Conservation (phyloP, 2,888 invertebrate genomes). For the Apodemia zela region DNA sequence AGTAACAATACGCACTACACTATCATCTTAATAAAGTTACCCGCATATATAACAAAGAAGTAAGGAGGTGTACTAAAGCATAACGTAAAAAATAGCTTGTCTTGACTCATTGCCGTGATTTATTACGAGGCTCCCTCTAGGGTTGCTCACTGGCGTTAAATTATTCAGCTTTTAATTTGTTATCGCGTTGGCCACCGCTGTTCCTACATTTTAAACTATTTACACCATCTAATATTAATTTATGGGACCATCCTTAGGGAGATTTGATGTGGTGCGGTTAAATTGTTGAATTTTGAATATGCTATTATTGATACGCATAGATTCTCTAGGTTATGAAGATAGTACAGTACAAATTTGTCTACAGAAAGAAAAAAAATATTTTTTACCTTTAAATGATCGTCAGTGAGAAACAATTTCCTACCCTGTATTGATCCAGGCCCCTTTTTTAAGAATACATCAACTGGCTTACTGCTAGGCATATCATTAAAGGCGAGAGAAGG, state of each 20-base stretch:
- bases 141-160: conserved; percentile 63
- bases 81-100: conserved; percentile 67
- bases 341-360: neutral
- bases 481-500: no score
- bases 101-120: conserved; percentile 67
- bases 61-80: conserved; percentile 69
- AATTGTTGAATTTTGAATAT: conserved; percentile 39
- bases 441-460: no score
- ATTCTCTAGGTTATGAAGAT: neutral
- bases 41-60: conserved; percentile 55
- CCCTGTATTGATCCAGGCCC: no score
- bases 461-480: no score
- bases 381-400: neutral
- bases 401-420: neutral
- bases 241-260: conserved; percentile 50
- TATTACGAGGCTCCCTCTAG: conserved; percentile 60
- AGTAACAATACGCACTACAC: neutral
- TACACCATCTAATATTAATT: conserved; percentile 63
- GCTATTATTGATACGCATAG: conserved; percentile 31
- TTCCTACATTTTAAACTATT: conserved; percentile 68
- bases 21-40: conserved; percentile 59
- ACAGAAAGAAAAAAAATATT: neutral
- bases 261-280: conserved; percentile 39
- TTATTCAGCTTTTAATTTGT: conserved; percentile 78
- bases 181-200: conserved; percentile 64